Percentiles rank a stretch among this genome's conserved stretches.
Conservation (phyloP, 1,140 invertebrate genomes). For the Leptoteleia sp. region DNA sequence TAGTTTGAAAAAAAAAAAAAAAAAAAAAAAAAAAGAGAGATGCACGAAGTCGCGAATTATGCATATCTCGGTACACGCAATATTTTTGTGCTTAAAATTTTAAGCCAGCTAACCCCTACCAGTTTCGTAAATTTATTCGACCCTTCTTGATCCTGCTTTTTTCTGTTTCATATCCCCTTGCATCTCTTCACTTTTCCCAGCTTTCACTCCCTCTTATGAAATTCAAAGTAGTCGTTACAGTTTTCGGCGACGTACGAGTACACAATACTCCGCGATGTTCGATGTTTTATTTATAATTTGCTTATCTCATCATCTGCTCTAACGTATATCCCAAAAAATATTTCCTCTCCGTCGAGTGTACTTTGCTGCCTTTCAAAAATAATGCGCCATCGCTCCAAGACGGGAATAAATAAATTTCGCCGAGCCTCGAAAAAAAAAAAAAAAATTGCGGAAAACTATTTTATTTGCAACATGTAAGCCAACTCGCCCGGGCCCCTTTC, state of each 20-base stretch:
- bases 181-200: slow-evolving; percentile 51
- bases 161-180: slow-evolving; percentile 55
- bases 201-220: slow-evolving; percentile 70
- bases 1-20: too few species aligned
- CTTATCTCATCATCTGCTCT: slow-evolving; percentile 74
- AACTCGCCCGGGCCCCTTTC: too few species aligned
- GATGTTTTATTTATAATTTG: slow-evolving; percentile 79
- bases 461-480: too few species aligned
- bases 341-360: slow-evolving; percentile 21
- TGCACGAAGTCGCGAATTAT: slow-evolving; percentile 51
- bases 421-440: too few species aligned
- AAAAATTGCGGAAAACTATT: too few species aligned
- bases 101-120: slow-evolving; percentile 31
- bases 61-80: slow-evolving; percentile 31
- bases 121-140: slow-evolving; percentile 76
- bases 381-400: slow-evolving; percentile 1
- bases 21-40: too few species aligned
- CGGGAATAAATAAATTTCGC: slow-evolving; percentile 5
- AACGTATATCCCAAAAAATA: slow-evolving; percentile 37
- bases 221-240: slow-evolving; percentile 79
- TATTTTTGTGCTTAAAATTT: slow-evolving; percentile 51
- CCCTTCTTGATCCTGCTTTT: slow-evolving; percentile 67
- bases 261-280: slow-evolving; percentile 65
- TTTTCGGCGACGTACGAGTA: slow-evolving; percentile 67
- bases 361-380: slow-evolving; percentile 20